Percentiles rank a stretch among this genome's conserved stretches.
These are phyloP conservation scores for Danionella dracula DNA, from an alignment of 2,797 vertebrate genomes.

Conservation along the genomic window DNA sequence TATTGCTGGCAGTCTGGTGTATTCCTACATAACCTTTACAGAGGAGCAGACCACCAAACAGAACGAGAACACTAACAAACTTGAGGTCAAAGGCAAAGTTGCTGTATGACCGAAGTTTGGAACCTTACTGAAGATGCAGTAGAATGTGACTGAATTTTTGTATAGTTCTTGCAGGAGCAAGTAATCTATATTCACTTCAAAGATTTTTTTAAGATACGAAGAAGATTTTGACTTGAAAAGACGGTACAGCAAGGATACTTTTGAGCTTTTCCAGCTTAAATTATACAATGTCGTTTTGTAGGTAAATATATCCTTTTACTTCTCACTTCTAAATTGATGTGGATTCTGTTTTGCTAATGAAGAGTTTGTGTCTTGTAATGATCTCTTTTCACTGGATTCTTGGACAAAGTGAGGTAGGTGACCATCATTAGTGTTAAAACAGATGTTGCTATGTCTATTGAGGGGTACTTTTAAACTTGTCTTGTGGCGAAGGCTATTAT, in stretches of 20 bases:
- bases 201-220: neutral
- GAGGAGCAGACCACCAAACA: constrained; percentile 82
- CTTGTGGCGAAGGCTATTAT: neutral
- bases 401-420: neutral
- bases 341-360: neutral
- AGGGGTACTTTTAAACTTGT: neutral
- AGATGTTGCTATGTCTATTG: neutral
- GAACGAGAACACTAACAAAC: constrained; percentile 45
- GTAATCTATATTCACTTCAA: neutral
- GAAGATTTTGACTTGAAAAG: neutral
- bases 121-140: neutral
- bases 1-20: constrained; percentile 93
- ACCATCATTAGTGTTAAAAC: neutral
- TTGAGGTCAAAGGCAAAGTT: constrained; percentile 47
- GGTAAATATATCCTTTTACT: neutral
- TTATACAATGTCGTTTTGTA: neutral
- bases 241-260: neutral
- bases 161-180: neutral
- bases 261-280: neutral
- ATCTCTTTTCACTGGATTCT: neutral
- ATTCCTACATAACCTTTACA: constrained; percentile 91
- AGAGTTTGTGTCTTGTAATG: neutral
- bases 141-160: neutral
- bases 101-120: constrained; percentile 34
- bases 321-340: neutral